phyloP scores from a whole-genome alignment of 2,797 vertebrate genomes.

The Eulemur coronatus region DNA sequence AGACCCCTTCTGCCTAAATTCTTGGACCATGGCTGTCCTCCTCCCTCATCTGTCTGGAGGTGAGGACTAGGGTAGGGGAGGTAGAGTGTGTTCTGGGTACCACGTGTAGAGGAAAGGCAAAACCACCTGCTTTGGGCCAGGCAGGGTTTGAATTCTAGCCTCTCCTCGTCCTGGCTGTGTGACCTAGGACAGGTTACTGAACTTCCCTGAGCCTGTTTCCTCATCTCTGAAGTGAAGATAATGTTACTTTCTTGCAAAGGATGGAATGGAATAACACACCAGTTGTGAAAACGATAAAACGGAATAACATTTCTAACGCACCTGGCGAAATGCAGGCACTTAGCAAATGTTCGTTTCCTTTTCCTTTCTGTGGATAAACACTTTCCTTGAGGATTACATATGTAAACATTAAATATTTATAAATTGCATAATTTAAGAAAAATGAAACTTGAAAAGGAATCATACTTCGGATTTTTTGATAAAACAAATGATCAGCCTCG shows the following conservation, averaged over 20 bases:
- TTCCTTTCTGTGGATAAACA: neutral
- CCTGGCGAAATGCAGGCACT: neutral
- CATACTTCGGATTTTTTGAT: neutral
- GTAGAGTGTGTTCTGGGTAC: neutral
- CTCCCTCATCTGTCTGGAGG: neutral
- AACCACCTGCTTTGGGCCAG: neutral
- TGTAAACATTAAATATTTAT: conserved; percentile 56
- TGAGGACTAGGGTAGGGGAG: neutral
- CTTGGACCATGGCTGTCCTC: neutral
- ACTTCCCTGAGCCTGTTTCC: neutral
- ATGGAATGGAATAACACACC: neutral
- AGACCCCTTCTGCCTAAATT: neutral
- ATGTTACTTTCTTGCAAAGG: neutral
- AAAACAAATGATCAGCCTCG: neutral
- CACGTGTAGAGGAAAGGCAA: neutral
- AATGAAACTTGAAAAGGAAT: conserved; percentile 31
- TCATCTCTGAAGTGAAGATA: neutral
- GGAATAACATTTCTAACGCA: neutral
- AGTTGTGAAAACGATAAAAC: neutral
- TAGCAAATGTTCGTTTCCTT: neutral
- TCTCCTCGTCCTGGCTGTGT: neutral
- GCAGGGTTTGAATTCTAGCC: neutral
- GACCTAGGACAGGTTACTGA: neutral
- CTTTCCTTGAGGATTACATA: conserved; percentile 3
- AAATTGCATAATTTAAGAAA: conserved; percentile 17